Evolutionary conservation across 2,888 invertebrate species (phyloP), one percentile per base, ranked within the genome.

Genomic region (Agrilus biguttatus): DNA sequence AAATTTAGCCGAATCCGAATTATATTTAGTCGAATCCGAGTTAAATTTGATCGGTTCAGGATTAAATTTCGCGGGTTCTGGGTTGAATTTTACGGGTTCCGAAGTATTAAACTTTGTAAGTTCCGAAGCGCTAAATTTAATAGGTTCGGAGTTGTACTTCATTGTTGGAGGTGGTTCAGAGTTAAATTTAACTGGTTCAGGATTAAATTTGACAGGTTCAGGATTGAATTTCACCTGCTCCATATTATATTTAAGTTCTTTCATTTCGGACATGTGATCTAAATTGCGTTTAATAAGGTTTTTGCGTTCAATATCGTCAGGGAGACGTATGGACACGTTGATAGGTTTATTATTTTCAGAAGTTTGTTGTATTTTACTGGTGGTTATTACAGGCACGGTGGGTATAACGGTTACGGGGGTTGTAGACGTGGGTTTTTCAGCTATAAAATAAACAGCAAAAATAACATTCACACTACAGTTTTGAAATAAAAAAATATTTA

Each of bases 281-380:
- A 58, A 42, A 42, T 62, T 59, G 14, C 62, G 55, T 49, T 66
- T 66, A 39, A 66, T 64, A n/a, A 66, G 49, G 50, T 62, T 65
- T 49, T 66, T 65, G 23, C 65, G 54, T 49, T 66, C 66, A n/a
- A 66, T 53, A 40, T 67, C 66, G 40, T 66, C 66, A 0, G 66
- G 64, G 37, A 67, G 48, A 32, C 65, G 57, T 37, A 67, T 65
- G 1, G 66, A 66, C 8, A 67, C 65, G 45, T 66, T 67, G 14
- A 67, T 47, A 0, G 65, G 65, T 49, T 59, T 56, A 10, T 28
- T 28, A 2, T 57, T 38, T 37, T 51, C 51, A 5, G 34, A 13
- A 17, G 47, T 44, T 14, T 49, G 44, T 33, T 53, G 49, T 23
- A 49, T 37, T 47, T 57, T 57, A 37, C 43, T 52, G 3, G 55